Evolutionary conservation across 2,888 invertebrate genomes (phyloP), one percentile per base, ranked within the genome.

Genomic region (Torymus tubicola): DNA sequence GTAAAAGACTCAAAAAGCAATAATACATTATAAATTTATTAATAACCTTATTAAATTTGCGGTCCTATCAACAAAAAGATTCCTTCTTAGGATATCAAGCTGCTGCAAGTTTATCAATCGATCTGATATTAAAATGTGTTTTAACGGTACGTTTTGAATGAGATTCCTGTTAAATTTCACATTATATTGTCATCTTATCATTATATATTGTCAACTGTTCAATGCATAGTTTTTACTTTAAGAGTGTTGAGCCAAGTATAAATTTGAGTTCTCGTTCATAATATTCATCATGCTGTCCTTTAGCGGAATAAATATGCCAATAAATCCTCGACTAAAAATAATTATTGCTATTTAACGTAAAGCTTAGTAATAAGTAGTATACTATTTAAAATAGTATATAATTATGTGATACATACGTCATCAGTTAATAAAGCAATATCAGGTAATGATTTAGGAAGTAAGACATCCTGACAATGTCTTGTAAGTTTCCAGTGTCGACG

Each of bases 321-420:
- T 80, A 75, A 53, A 61, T 65, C 61, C 65, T 80, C 12, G 57
- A 16, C 80, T 80, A 31, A 1, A 79, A 69, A 42, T 42, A 42
- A 42, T 42, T 8, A 42, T 42, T 42, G 10, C 8, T 42, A 42
- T 42, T 42, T 8, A 8, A 8, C 42, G 1, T 0, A 8, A 42
- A 42, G 8, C 42, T 42, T 8, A 8, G 5, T 42, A 42, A 42
- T 42, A 8, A 42, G 8, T 8, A 42, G 8, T 42, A 42, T 8
- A 42, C 8, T 42, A 42, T 42, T 42, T 8, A 42, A 42, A 42
- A 31, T 42, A 42, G 42, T 42, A 21, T 52, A n/a, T 24, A 11
- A 14, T 64, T 55, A 21, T 2, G 4, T n/a, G 2, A 12, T 18
- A 65, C 57, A 31, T 50, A 80, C 80, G n/a, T 74, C 74, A n/a